Evolutionary conservation across 2,797 vertebrate genomes (phyloP), one percentile per base, ranked within the genome.

Genomic region (Remorina albescens): DNA sequence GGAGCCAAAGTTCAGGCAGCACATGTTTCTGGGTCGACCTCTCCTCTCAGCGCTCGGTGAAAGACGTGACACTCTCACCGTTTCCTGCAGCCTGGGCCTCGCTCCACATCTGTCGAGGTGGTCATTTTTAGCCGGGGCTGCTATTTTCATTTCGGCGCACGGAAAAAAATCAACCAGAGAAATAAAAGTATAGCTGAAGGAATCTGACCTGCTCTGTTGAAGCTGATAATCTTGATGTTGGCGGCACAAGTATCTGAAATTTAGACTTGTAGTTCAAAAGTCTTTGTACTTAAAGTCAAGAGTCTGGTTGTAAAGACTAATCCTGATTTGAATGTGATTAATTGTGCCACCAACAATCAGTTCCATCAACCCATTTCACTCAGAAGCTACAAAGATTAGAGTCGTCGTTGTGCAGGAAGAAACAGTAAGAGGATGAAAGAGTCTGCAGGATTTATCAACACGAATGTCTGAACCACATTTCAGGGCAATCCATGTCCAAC

Each of bases 1-100:
- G 8, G 74, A 82, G 85, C 75, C 87, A 93, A 78, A 94, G 94
- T 87, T 95, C 92, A 93, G 67, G 57, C 78, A 76, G 84, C 94
- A 95, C 90, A 95, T 94, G 94, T 94, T 94, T 84, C 55, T 82
- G 88, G 92, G 91, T 91, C 78, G 83, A 81, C 81, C 91, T 86
- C 75, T 78, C 32, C 44, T 39, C 79, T 70, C 55, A 7, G 62
- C 2, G 36, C 32, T 30, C 32, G 61, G 4, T 84, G 86, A 91
- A 76, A 91, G 89, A 93, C 69, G 72, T 71, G 86, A 87, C 87
- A 83, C 86, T 86, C 84, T 87, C 64, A 2, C 67, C 50, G 69
- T 78, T 92, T 91, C 91, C 89, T 85, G 80, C 72, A 15, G 76
- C 60, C 58, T 2, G 2, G 47, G 51, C 34, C 82, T 75, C 21